phyloP scores from a whole-genome alignment of 2,113 vertebrate species.

The Clarias gariepinus region DNA sequence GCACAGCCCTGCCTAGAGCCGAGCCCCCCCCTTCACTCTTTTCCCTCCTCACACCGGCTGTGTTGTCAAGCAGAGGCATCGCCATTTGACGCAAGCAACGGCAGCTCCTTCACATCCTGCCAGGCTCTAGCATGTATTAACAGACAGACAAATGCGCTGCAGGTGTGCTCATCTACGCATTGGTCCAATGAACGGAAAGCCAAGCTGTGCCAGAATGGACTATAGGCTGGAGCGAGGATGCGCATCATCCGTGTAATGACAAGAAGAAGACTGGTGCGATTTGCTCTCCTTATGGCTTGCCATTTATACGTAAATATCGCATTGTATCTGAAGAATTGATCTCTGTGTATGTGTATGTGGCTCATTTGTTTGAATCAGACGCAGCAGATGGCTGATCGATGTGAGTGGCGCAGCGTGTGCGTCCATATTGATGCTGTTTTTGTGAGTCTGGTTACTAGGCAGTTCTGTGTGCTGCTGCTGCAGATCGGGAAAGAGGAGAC shows the following conservation, averaged over 20 bases:
- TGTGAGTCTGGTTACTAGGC: constrained; percentile 63
- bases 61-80: constrained; percentile 52
- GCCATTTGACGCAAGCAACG: constrained; percentile 67
- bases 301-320: neutral
- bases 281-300: neutral
- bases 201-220: constrained; percentile 4
- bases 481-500: constrained; percentile 32
- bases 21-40: neutral
- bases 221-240: constrained; percentile 22
- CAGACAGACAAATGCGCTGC: constrained; percentile 31
- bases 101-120: constrained; percentile 54
- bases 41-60: neutral
- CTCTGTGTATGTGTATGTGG: neutral
- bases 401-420: constrained; percentile 37
- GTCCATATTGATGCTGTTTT: constrained; percentile 54
- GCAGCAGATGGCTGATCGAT: constrained; percentile 12
- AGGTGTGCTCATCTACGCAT: constrained; percentile 1
- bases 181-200: constrained; percentile 5
- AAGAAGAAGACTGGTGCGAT: constrained; percentile 1
- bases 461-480: constrained; percentile 55
- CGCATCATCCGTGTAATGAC: neutral
- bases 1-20: constrained; percentile 25
- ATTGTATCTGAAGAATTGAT: constrained; percentile 12
- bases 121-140: constrained; percentile 2
- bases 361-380: constrained; percentile 6